phyloP scores from a whole-genome alignment of 1,140 invertebrate species.

The Linepithema humile region DNA sequence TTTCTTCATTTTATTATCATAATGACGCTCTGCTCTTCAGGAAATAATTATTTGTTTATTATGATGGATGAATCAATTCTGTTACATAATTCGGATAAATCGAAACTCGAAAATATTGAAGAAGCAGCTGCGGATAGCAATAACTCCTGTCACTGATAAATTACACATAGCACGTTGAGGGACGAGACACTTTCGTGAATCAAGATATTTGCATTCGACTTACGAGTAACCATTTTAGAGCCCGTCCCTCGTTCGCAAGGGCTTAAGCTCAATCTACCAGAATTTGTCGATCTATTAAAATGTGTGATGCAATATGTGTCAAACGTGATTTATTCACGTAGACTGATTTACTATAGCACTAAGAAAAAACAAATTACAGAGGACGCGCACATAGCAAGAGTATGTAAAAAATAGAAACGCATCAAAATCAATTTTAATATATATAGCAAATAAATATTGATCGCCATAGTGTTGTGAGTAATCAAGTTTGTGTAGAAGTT shows the following conservation, averaged over 20 bases:
- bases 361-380: constrained; percentile 4
- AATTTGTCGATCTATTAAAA: not conserved
- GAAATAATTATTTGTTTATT: constrained; percentile 16
- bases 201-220: constrained; percentile 13
- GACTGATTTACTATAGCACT: not conserved
- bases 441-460: constrained; percentile 23
- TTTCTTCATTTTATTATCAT: too few relatives aligned
- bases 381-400: not conserved
- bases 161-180: not conserved
- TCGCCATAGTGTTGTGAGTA: not conserved
- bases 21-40: not conserved
- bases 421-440: not conserved
- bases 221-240: not conserved
- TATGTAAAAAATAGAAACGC: not conserved
- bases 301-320: not conserved
- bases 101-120: not conserved
- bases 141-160: not conserved
- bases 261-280: constrained; percentile 1
- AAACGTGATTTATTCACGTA: not conserved
- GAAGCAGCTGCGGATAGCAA: not conserved
- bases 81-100: not conserved
- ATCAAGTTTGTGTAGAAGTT: not conserved
- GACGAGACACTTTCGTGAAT: not conserved
- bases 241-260: not conserved
- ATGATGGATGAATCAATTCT: constrained; percentile 11